phyloP scores from a whole-genome alignment of 2,113 vertebrate genomes.

The Cathartes aura region DNA sequence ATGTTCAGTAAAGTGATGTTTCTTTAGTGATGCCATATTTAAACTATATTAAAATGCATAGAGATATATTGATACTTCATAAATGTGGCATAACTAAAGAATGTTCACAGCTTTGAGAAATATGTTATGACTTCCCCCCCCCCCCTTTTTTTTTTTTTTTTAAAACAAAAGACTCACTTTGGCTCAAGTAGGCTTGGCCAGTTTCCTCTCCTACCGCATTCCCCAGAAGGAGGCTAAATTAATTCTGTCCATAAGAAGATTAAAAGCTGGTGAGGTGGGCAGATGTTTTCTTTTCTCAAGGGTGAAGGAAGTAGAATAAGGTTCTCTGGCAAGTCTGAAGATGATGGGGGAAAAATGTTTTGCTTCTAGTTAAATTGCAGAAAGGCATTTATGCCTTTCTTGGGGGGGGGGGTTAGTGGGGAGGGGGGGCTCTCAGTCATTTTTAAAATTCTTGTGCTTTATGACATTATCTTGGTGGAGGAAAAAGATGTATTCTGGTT shows the following conservation, averaged over 20 bases:
- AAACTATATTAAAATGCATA: background rate
- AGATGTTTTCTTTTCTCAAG: conserved; percentile 45
- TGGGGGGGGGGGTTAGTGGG: background rate
- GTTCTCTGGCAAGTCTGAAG: background rate
- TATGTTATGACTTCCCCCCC: background rate
- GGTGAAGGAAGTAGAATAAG: background rate
- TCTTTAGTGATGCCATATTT: background rate
- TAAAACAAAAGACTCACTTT: background rate
- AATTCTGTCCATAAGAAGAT: conserved; percentile 14
- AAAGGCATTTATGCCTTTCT: background rate
- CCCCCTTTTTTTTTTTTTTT: too few species aligned
- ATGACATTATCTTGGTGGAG: background rate
- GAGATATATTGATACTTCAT: background rate
- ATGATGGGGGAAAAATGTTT: background rate
- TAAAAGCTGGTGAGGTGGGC: conserved; percentile 29
- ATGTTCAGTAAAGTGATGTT: background rate
- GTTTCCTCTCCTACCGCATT: background rate
- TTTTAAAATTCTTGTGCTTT: background rate
- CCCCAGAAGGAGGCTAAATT: conserved; percentile 18
- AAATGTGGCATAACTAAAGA: background rate
- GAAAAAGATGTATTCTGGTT: background rate
- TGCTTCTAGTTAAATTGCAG: background rate
- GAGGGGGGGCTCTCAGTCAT: background rate
- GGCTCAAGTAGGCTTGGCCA: background rate
- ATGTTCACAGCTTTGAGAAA: background rate